Evolutionary conservation across 2,888 invertebrate species (phyloP).

Genomic region (Mesochorus sp.): DNA sequence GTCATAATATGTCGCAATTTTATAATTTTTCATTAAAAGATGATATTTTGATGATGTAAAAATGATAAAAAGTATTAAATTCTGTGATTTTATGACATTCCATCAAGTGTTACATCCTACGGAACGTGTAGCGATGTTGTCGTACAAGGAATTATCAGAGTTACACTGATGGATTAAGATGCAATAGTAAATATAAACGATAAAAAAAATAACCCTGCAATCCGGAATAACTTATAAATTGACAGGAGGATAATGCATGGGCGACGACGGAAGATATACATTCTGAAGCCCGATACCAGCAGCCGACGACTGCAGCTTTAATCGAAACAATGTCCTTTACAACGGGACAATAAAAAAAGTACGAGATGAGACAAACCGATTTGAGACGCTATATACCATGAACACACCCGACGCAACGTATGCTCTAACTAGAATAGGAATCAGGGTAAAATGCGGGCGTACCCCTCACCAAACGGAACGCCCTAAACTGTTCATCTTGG

Average conservation of each 20-base stretch:
- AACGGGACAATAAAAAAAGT: slow-evolving; percentile 15
- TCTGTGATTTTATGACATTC: too few relatives aligned
- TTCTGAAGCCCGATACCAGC: slow-evolving; percentile 42
- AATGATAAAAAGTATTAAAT: too few relatives aligned
- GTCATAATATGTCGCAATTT: too few relatives aligned
- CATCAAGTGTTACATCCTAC: too few relatives aligned
- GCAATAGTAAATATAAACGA: slow-evolving; percentile 23
- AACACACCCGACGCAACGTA: slow-evolving; percentile 49
- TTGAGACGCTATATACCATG: slow-evolving; percentile 37
- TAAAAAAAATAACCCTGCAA: slow-evolving; percentile 29
- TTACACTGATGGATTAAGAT: slow-evolving; percentile 31
- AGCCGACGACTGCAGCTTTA: slow-evolving; percentile 27
- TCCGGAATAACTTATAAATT: slow-evolving; percentile 36
- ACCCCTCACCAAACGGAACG: slow-evolving; percentile 58
- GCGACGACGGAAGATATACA: slow-evolving; percentile 51
- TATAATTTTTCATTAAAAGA: too few relatives aligned
- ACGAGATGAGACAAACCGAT: background rate
- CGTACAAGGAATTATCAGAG: slow-evolving; percentile 38
- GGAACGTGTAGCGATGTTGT: slow-evolving; percentile 49
- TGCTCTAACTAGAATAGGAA: slow-evolving; percentile 37
- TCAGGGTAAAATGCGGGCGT: slow-evolving; percentile 38
- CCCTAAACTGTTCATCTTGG: slow-evolving; percentile 56
- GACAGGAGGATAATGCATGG: slow-evolving; percentile 17
- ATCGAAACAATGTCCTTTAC: slow-evolving; percentile 43
- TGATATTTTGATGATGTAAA: too few relatives aligned